These are phyloP conservation scores for Xanthorhoe designata DNA, from an alignment of 2,888 invertebrate species.

Conservation along the genomic window DNA sequence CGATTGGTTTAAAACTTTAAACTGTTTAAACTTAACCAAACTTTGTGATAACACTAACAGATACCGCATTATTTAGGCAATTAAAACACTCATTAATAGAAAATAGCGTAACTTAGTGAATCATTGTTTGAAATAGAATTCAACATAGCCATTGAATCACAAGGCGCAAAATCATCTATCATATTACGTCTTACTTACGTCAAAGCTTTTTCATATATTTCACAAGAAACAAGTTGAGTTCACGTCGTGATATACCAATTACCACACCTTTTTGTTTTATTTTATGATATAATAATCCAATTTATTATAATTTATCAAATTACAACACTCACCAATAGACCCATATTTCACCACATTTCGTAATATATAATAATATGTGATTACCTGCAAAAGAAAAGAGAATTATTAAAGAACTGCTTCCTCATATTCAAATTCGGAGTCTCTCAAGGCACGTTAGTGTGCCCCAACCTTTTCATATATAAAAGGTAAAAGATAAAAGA, in stretches of 20 bases:
- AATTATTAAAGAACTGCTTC: conserved; percentile 34
- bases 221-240: conserved; percentile 46
- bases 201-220: conserved; percentile 37
- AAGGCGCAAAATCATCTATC: neutral
- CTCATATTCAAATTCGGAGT: conserved; percentile 1
- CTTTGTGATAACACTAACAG: no score
- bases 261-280: conserved; percentile 35
- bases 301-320: conserved; percentile 10
- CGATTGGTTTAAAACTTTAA: no score
- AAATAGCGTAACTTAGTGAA: neutral
- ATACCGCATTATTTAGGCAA: no score
- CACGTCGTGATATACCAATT: conserved; percentile 40
- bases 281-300: conserved; percentile 14
- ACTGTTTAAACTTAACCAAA: no score
- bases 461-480: neutral
- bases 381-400: conserved; percentile 49
- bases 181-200: conserved; percentile 14
- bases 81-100: neutral
- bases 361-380: conserved; percentile 19
- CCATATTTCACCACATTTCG: conserved; percentile 9
- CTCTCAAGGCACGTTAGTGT: neutral
- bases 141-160: neutral
- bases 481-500: no score
- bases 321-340: conserved; percentile 37
- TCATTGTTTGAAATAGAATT: neutral